A percentile compares a stretch with the other conserved stretches of the same genome.
These are phyloP conservation scores for Ectemnius lituratus DNA, from an alignment of 2,888 invertebrate genomes.

Conservation along the genomic window DNA sequence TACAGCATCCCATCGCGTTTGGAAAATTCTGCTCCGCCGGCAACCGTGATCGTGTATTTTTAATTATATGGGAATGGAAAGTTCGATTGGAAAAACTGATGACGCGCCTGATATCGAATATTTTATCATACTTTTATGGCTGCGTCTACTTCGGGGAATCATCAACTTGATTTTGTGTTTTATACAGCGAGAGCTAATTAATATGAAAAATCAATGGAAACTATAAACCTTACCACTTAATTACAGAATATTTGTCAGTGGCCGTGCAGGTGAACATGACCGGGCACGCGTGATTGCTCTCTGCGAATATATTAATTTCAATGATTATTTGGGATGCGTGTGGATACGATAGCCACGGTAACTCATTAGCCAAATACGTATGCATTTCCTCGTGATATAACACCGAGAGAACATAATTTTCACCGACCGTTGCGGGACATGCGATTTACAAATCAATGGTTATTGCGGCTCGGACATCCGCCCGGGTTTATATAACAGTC, in stretches of 20 bases:
- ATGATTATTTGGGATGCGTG: slow-evolving; percentile 40
- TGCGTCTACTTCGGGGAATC: neutral
- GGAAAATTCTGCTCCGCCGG: neutral
- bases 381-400: slow-evolving; percentile 14
- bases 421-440: slow-evolving; percentile 19
- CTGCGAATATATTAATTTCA: slow-evolving; percentile 42
- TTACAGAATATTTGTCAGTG: slow-evolving; percentile 42
- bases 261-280: slow-evolving; percentile 1
- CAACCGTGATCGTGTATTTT: neutral
- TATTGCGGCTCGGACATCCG: slow-evolving; percentile 25
- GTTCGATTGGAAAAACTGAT: neutral
- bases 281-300: slow-evolving; percentile 24
- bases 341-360: slow-evolving; percentile 35
- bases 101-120: neutral
- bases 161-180: too few relatives aligned
- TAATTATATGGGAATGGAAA: slow-evolving; percentile 36
- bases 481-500: slow-evolving; percentile 32
- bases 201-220: slow-evolving; percentile 48
- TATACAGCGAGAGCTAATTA: slow-evolving; percentile 30
- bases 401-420: slow-evolving; percentile 30
- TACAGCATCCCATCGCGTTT: neutral
- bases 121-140: neutral
- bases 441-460: slow-evolving; percentile 40
- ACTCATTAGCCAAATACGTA: slow-evolving; percentile 45
- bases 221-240: neutral